Evolutionary conservation across 2,113 vertebrate genomes (phyloP).

Genomic region (Carassius carassius): DNA sequence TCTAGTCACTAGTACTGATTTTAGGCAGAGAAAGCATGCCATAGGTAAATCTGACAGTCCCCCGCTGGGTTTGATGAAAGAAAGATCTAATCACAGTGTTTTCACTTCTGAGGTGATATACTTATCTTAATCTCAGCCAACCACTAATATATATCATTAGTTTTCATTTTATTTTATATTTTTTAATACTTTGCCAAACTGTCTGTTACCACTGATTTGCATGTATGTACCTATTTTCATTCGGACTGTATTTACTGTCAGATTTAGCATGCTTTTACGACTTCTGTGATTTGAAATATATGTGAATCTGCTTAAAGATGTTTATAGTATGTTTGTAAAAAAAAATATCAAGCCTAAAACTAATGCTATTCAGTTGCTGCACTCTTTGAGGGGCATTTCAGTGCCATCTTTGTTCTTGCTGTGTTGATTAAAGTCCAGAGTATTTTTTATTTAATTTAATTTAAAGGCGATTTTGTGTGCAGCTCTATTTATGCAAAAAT

Average conservation of each 20-base stretch:
- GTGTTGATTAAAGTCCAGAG: neutral
- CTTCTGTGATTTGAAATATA: neutral
- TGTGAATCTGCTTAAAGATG: neutral
- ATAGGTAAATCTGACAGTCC: conserved; percentile 54
- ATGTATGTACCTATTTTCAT: neutral
- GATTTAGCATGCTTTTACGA: neutral
- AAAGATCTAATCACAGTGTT: conserved; percentile 54
- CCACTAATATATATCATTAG: too few relatives aligned
- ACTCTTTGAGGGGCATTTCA: neutral
- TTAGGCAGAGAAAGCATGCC: conserved; percentile 38
- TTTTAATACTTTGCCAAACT: neutral
- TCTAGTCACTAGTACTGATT: conserved; percentile 35
- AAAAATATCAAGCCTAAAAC: neutral
- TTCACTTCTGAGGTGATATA: conserved; percentile 30
- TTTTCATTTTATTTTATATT: neutral
- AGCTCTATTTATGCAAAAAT: conserved; percentile 7
- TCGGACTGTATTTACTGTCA: neutral
- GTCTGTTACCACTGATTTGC: neutral
- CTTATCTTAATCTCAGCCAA: neutral
- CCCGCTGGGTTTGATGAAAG: conserved; percentile 46
- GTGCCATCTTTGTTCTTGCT: neutral
- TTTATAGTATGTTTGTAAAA: neutral
- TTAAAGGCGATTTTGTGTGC: conserved; percentile 1
- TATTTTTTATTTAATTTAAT: conserved; percentile 7
- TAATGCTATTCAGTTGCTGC: neutral